A percentile compares a stretch with the other conserved stretches of the same genome.
Evolutionary conservation across 1,140 invertebrate genomes (phyloP).

Genomic region (Archegozetes longisetosus): DNA sequence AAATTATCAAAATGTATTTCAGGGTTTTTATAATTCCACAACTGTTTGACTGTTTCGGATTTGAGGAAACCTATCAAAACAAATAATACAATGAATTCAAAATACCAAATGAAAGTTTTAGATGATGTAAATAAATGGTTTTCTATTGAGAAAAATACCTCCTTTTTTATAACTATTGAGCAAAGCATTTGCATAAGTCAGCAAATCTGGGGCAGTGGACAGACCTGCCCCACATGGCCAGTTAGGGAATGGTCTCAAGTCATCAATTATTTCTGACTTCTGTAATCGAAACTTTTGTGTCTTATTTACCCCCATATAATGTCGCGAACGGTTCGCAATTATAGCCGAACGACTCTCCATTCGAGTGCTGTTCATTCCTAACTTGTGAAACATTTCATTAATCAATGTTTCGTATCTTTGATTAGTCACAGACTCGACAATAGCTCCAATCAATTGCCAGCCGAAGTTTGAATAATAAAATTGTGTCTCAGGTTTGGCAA

Average conservation of each 20-base stretch:
- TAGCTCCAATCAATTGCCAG: constrained; percentile 8
- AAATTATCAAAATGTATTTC: background rate
- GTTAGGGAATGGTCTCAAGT: constrained; percentile 1
- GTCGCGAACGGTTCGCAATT: background rate
- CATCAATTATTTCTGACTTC: background rate
- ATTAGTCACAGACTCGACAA: constrained; percentile 3
- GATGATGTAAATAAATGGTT: background rate
- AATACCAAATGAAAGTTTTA: too few relatives aligned
- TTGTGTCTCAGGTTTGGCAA: background rate
- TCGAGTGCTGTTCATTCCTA: background rate
- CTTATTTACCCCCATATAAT: background rate
- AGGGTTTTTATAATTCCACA: constrained; percentile 9
- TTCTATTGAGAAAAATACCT: background rate
- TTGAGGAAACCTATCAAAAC: background rate
- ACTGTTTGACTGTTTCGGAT: background rate
- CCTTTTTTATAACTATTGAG: background rate
- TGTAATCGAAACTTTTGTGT: background rate
- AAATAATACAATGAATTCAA: too few relatives aligned
- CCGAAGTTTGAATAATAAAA: constrained; percentile 8
- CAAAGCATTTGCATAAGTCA: constrained; percentile 2
- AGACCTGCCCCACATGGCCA: constrained; percentile 5
- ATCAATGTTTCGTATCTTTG: background rate
- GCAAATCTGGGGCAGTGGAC: background rate
- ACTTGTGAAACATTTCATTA: background rate
- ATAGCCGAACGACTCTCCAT: background rate